Percentiles rank a stretch among this genome's conserved stretches.
These are phyloP conservation scores for Acanthiza pusilla DNA, from an alignment of 2,797 vertebrate species.

Conservation along the genomic window DNA sequence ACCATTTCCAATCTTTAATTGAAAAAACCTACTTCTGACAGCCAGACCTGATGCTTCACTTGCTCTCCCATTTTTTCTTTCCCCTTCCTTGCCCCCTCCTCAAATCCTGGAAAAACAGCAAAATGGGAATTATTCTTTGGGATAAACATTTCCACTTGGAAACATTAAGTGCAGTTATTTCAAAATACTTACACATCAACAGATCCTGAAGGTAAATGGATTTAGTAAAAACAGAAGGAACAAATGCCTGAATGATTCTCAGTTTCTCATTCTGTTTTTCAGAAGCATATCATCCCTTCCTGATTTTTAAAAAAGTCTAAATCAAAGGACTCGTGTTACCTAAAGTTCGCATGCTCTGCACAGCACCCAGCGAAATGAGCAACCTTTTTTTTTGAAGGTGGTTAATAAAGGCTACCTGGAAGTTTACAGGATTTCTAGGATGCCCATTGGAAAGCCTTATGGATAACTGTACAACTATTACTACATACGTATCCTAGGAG, in stretches of 20 bases:
- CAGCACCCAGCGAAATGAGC: neutral
- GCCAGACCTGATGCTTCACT: neutral
- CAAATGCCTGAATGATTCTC: neutral
- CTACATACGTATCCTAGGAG: slow-evolving; percentile 67
- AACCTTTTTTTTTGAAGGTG: neutral
- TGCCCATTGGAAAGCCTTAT: neutral
- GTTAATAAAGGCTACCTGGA: neutral
- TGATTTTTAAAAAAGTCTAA: neutral
- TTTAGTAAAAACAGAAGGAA: neutral
- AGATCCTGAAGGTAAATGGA: neutral
- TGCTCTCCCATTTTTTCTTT: neutral
- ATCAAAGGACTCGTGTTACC: neutral
- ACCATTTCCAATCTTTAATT: neutral
- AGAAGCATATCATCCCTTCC: neutral
- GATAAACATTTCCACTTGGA: neutral
- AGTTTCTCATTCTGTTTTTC: neutral
- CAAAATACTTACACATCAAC: neutral
- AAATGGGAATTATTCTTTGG: neutral
- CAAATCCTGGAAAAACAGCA: neutral
- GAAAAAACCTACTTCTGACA: neutral
- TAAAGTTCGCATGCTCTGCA: neutral
- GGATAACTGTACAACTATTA: slow-evolving; percentile 34
- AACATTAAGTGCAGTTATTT: neutral
- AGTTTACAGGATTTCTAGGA: neutral
- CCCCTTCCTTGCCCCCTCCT: neutral